Evolutionary conservation across 1,140 invertebrate species (phyloP), one percentile per base, ranked within the genome.

Genomic region (Conus ventricosus): DNA sequence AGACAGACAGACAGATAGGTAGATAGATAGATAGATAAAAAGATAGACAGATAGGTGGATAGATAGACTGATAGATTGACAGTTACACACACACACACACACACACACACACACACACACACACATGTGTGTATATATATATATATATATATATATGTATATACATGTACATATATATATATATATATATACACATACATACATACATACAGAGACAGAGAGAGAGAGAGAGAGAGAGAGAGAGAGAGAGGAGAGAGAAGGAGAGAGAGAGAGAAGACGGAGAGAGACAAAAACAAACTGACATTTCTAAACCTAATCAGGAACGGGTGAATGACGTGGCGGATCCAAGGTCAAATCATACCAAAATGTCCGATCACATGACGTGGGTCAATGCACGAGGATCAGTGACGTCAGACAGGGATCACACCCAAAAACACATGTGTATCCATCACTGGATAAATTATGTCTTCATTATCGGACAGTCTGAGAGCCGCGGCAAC

Each of bases 161-260:
- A 78, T 23, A 78, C 5, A 78, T 23, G 5, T 23, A 78, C 5
- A 78, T 23, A 78, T 23, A 78, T 23, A 78, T 5, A 78, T 23
- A 78, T 23, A 78, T 23, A 5, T 23, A 78, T 23, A 78, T 23
- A 78, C 5, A 78, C 5, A 78, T 23, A 78, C 5, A 78, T 23
- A 78, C 5, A 78, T 11, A 78, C 75, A 39, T n/a, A 78, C 4
- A 78, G 1, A n/a, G 0, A 63, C 60, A 63, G 1, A 63, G 1
- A 63, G 60, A 63, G 60, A 63, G 60, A 63, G 60, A 63, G 60
- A 63, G 60, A 63, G 60, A 63, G 60, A 63, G 60, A 63, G 60
- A 63, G 60, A 63, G 76, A 80, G 76, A 80, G n/a, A n/a, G n/a
- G 76, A 80, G 76, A 80, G 76, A 80, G 76, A n/a, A 80, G 39